Evolutionary conservation across 2,888 invertebrate genomes (phyloP).

Genomic region (Macaria liturata): DNA sequence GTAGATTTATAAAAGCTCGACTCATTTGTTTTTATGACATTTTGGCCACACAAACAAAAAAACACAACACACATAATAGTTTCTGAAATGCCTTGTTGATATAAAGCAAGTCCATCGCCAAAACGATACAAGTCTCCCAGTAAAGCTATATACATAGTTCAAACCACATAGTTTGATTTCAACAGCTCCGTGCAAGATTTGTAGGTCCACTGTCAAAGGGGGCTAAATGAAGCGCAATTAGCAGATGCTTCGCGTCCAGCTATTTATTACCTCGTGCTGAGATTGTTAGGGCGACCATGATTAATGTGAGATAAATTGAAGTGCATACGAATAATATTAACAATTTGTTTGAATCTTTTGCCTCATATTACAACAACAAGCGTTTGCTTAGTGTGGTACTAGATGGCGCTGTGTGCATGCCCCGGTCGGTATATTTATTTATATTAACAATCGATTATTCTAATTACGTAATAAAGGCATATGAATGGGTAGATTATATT

Average conservation of each 20-base stretch:
- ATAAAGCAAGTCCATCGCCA: background rate
- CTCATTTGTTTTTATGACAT: too few relatives aligned
- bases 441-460: too few relatives aligned
- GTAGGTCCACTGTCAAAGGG: slow-evolving; percentile 25
- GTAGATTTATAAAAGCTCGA: too few relatives aligned
- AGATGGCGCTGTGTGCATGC: too few relatives aligned
- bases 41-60: background rate
- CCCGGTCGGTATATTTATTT: too few relatives aligned
- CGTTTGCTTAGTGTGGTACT: too few relatives aligned
- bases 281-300: slow-evolving; percentile 36
- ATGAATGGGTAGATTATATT: too few relatives aligned
- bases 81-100: background rate
- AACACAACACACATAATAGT: background rate
- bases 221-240: slow-evolving; percentile 64
- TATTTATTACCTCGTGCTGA: slow-evolving; percentile 48
- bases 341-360: too few relatives aligned
- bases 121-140: too few relatives aligned
- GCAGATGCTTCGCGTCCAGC: slow-evolving; percentile 58
- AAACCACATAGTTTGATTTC: slow-evolving; percentile 9
- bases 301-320: background rate
- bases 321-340: too few relatives aligned
- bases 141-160: background rate
- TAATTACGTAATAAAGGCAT: too few relatives aligned
- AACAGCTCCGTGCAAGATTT: slow-evolving; percentile 17
- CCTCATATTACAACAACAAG: too few relatives aligned